These are phyloP conservation scores for Clivina fossor DNA, from an alignment of 2,888 invertebrate genomes.

Conservation along the genomic window DNA sequence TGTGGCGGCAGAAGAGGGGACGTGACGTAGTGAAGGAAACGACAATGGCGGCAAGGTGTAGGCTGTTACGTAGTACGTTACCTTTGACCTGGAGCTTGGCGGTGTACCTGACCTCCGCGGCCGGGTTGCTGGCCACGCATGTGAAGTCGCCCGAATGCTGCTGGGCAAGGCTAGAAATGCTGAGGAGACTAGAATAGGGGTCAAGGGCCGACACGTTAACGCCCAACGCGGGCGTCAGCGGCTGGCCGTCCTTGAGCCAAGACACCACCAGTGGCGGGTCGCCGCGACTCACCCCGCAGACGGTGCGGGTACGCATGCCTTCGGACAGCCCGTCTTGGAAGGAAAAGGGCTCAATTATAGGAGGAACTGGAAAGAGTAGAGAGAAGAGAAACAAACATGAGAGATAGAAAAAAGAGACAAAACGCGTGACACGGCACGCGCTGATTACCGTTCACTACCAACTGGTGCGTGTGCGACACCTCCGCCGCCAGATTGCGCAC, in stretches of 20 bases:
- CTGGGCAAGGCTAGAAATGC: conserved; percentile 74
- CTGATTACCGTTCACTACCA: conserved; percentile 77
- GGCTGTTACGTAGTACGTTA: conserved; percentile 56
- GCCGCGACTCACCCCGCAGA: conserved; percentile 78
- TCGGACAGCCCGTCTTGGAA: conserved; percentile 81
- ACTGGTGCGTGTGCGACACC: conserved; percentile 71
- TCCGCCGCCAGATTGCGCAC: conserved; percentile 73
- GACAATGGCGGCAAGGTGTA: conserved; percentile 34
- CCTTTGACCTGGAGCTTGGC: conserved; percentile 81
- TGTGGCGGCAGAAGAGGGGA: conserved; percentile 11
- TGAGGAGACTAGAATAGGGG: conserved; percentile 75
- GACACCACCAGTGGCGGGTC: conserved; percentile 77
- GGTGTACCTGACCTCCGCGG: conserved; percentile 77
- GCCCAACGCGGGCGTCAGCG: conserved; percentile 65
- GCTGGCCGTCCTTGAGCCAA: conserved; percentile 81
- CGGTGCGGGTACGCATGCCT: conserved; percentile 79
- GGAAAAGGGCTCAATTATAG: conserved; percentile 82
- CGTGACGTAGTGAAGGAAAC: conserved; percentile 38
- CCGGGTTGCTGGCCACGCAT: conserved; percentile 77
- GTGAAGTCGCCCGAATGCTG: conserved; percentile 77
- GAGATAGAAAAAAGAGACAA: conserved; percentile 59
- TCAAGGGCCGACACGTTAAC: conserved; percentile 73
- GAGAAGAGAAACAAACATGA: conserved; percentile 60
- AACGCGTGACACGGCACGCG: conserved; percentile 52
- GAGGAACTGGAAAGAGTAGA: conserved; percentile 67